Evolutionary conservation across 1,140 invertebrate genomes (phyloP), one percentile per base, ranked within the genome.

Genomic region (Colletes gigas): DNA sequence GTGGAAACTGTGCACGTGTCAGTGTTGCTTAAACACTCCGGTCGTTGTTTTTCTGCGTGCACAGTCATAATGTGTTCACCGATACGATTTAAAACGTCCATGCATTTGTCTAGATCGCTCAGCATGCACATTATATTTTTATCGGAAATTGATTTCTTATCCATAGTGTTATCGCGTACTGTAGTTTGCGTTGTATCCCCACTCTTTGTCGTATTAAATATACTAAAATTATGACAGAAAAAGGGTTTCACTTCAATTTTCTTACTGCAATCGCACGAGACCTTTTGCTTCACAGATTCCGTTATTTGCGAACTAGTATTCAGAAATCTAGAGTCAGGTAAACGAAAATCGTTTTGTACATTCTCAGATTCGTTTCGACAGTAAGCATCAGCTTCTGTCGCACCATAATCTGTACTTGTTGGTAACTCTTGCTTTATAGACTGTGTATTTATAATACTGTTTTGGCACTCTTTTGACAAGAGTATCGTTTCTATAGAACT

Each of bases 1-100:
- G 83, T 85, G 17, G 87, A 81, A 60, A 89, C 83, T 8, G 71
- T 55, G 30, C 83, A 83, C n/a, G 63, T n/a, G 5, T 89, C 84
- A 15, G 52, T 54, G n/a, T 84, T 73, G 9, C 74, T 55, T 41
- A 60, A 59, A 70, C 62, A 62, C 54, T 79, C 47, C 21, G 41
- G 5, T 57, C 55, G 57, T 59, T 66, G 70, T 70, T 71, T 80
- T 9, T 78, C 87, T 60, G 81, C 80, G 10, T 83, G 72, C 15
- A 86, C 67, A 15, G 52, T 80, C 52, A 82, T 83, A 55, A 82
- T 82, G 47, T 82, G 54, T 69, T 86, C 87, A 66, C 87, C 81
- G 50, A 86, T 85, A 59, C 62, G 74, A 77, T 83, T 83, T 15
- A 83, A 68, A 74, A 89, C 83, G 54, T 82, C 83, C 83, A 79